Conservation (phyloP, 2,113 vertebrate genomes). For the Acinonyx jubatus region DNA sequence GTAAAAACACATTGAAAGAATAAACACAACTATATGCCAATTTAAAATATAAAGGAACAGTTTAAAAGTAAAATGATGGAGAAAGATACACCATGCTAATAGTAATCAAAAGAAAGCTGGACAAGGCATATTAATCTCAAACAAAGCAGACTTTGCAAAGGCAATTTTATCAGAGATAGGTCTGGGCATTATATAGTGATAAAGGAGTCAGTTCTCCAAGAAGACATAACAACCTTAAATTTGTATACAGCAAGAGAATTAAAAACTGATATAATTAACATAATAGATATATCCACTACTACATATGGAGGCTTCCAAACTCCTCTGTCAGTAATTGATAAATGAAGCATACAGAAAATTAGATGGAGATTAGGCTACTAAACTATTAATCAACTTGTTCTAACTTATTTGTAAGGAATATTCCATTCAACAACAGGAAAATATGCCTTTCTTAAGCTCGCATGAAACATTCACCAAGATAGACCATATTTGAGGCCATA, state of each 20-base stretch:
- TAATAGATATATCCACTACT: background rate
- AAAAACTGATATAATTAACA: background rate
- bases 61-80: background rate
- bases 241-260: background rate
- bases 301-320: background rate
- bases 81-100: background rate
- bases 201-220: background rate
- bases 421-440: background rate
- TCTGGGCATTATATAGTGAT: background rate
- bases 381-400: background rate
- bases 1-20: background rate
- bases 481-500: background rate
- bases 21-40: background rate
- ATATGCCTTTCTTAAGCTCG: background rate
- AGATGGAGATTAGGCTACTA: background rate
- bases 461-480: background rate
- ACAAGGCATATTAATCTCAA: background rate
- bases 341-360: background rate
- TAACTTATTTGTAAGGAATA: background rate
- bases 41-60: background rate
- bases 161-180: background rate
- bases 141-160: background rate
- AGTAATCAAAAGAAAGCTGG: background rate
- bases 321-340: background rate
- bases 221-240: background rate